Conservation (phyloP, 2,113 vertebrate genomes). For the Etheostoma spectabile region DNA sequence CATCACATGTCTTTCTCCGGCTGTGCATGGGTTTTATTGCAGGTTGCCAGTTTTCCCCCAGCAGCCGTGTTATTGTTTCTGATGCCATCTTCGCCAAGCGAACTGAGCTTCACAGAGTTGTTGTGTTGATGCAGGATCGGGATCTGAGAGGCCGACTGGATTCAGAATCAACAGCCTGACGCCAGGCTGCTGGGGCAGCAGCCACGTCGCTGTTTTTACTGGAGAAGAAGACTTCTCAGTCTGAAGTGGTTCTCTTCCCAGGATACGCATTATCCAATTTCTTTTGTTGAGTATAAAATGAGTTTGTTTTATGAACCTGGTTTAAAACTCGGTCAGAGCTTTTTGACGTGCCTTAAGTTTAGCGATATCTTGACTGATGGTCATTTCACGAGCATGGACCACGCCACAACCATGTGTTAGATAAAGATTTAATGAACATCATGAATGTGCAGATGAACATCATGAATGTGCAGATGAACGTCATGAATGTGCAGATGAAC, state of each 20-base stretch:
- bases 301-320: neutral
- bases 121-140: constrained; percentile 41
- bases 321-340: neutral
- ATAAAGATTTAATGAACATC: too few species aligned
- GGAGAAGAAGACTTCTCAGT: constrained; percentile 9
- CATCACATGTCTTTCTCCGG: neutral
- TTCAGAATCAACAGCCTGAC: constrained; percentile 46
- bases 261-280: too few species aligned
- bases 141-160: constrained; percentile 37
- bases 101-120: constrained; percentile 20
- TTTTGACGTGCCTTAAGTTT: neutral
- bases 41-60: constrained; percentile 22
- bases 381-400: too few species aligned
- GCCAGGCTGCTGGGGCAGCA: neutral
- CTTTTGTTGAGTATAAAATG: too few species aligned
- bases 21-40: neutral
- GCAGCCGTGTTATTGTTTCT: constrained; percentile 45
- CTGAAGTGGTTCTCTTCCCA: neutral
- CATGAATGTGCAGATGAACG: too few species aligned
- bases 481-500: too few species aligned
- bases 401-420: too few species aligned
- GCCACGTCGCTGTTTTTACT: constrained; percentile 47
- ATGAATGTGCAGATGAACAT: too few species aligned
- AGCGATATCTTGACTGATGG: neutral
- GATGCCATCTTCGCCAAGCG: constrained; percentile 43